Evolutionary conservation across 2,888 invertebrate species (phyloP).

Genomic region (Andrena bucephala): DNA sequence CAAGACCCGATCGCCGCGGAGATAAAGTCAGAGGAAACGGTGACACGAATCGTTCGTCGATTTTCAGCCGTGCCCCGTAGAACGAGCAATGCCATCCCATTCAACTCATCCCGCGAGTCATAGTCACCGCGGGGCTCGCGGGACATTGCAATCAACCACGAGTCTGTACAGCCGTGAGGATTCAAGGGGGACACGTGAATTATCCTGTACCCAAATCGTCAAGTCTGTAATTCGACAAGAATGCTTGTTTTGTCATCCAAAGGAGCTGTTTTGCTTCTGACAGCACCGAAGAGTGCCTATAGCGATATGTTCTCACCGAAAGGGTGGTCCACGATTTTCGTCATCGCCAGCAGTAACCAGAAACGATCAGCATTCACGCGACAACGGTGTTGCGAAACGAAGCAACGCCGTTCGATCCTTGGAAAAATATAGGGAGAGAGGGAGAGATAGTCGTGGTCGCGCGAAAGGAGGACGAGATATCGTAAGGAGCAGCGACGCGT

Average conservation of each 20-base stretch:
- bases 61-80: background rate
- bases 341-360: background rate
- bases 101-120: too few relatives aligned
- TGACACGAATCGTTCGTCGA: slow-evolving; percentile 6
- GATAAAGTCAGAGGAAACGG: slow-evolving; percentile 16
- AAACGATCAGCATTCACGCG: slow-evolving; percentile 2
- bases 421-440: slow-evolving; percentile 16
- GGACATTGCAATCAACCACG: too few relatives aligned
- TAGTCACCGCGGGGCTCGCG: too few relatives aligned
- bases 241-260: too few relatives aligned
- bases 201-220: too few relatives aligned
- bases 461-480: slow-evolving; percentile 51
- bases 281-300: too few relatives aligned
- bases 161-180: too few relatives aligned
- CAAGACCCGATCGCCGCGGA: slow-evolving; percentile 15
- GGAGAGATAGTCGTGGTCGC: slow-evolving; percentile 13
- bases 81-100: background rate
- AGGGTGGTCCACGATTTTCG: background rate
- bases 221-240: too few relatives aligned
- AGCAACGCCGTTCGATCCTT: slow-evolving; percentile 22
- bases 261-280: too few relatives aligned
- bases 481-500: slow-evolving; percentile 48
- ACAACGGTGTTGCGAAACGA: slow-evolving; percentile 31
- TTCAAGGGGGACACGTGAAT: too few relatives aligned
- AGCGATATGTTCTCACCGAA: background rate